A percentile compares a stretch with the other conserved stretches of the same genome.
Conservation (phyloP, 2,888 invertebrate genomes). For the Nephrotoma guestfalica region DNA sequence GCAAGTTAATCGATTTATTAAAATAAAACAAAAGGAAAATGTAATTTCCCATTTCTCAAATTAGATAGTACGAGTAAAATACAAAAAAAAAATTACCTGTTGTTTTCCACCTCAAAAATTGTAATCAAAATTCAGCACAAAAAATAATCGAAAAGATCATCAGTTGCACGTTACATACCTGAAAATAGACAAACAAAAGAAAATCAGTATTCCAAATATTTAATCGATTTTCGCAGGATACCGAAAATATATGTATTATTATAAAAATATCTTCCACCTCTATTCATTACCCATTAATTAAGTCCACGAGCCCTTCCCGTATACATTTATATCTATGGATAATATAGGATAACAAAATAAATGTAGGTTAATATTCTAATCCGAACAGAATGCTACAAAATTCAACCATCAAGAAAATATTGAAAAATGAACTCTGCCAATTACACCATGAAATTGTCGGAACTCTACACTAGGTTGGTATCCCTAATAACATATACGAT, state of each 20-base stretch:
- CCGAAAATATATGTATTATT: not conserved
- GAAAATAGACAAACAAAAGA: not conserved
- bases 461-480: not conserved
- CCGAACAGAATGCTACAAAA: not conserved
- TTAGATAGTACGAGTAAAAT: not conserved
- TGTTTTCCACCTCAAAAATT: not conserved
- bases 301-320: not conserved
- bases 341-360: not conserved
- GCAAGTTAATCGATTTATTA: not conserved
- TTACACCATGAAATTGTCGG: not conserved
- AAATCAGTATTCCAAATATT: not conserved
- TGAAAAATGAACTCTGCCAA: not conserved
- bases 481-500: too few relatives aligned
- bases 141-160: not conserved
- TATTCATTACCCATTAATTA: not conserved
- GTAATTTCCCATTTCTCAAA: not conserved
- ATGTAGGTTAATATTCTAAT: not conserved
- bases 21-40: not conserved
- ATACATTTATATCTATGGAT: not conserved
- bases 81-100: not conserved
- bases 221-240: not conserved
- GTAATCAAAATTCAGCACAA: not conserved
- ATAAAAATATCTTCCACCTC: not conserved
- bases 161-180: not conserved
- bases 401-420: not conserved